Evolutionary conservation across 2,888 invertebrate species (phyloP).

Genomic region (Xestoiulus laeticollis): DNA sequence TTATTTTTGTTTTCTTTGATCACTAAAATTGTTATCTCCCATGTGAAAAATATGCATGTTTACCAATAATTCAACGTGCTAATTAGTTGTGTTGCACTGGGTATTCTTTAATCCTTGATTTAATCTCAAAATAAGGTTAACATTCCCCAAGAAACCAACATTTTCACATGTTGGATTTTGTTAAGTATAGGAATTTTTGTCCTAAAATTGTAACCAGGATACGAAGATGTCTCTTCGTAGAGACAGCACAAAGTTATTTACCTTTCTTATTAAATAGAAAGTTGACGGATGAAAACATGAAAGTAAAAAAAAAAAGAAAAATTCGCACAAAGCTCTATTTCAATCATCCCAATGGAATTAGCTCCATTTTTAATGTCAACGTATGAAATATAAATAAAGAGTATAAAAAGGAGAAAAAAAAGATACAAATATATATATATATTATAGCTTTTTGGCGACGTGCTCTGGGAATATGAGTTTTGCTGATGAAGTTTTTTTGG

Average conservation of each 20-base stretch:
- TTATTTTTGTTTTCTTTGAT: too few species aligned
- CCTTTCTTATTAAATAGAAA: background rate
- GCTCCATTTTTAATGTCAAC: slow-evolving; percentile 12
- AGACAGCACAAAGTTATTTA: background rate
- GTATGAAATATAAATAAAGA: background rate
- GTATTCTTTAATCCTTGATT: too few species aligned
- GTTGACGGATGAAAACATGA: background rate
- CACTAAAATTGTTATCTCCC: too few species aligned
- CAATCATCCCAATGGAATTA: slow-evolving; percentile 21
- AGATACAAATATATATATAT: background rate
- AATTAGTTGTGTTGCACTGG: too few species aligned
- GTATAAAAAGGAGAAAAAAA: background rate
- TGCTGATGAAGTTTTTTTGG: background rate
- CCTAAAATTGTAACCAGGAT: background rate
- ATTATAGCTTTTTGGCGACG: background rate
- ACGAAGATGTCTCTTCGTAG: background rate
- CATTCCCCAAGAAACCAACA: background rate
- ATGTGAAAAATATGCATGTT: too few species aligned
- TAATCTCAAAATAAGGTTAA: too few species aligned
- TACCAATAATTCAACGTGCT: too few species aligned
- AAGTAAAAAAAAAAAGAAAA: background rate
- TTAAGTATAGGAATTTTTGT: background rate
- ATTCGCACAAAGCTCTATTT: background rate
- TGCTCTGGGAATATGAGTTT: background rate
- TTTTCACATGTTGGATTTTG: background rate